Conservation (phyloP, 2,888 invertebrate species). For the Cremastinae sp. region DNA sequence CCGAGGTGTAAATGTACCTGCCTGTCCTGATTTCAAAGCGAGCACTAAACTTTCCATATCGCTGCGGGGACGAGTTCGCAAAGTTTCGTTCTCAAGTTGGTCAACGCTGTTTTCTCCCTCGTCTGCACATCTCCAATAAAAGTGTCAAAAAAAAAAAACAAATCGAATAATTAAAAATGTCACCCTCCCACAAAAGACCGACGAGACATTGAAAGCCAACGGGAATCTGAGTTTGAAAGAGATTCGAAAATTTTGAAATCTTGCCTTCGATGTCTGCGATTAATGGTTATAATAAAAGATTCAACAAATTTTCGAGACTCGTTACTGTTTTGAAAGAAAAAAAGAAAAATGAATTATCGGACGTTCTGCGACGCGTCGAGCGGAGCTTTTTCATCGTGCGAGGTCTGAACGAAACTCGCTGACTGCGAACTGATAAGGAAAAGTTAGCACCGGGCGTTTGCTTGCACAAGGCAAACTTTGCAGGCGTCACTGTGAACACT, state of each 20-base stretch:
- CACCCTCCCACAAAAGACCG: too few species aligned
- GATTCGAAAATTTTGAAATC: too few species aligned
- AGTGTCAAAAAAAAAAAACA: neutral
- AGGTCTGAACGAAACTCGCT: constrained; percentile 19
- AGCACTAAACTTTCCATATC: constrained; percentile 43
- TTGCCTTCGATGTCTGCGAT: too few species aligned
- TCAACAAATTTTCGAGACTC: too few species aligned
- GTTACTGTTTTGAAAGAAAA: too few species aligned
- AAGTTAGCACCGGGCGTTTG: constrained; percentile 18
- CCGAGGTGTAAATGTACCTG: constrained; percentile 5
- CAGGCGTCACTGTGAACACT: neutral
- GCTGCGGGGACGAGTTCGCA: constrained; percentile 8
- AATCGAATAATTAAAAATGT: too few species aligned
- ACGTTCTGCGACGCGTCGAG: neutral
- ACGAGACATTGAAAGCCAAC: too few species aligned
- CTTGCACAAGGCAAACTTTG: constrained; percentile 12
- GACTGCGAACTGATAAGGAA: constrained; percentile 29
- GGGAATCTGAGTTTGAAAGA: too few species aligned
- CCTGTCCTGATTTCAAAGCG: constrained; percentile 8
- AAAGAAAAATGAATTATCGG: too few species aligned
- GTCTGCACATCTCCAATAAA: neutral
- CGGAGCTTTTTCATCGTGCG: constrained; percentile 18
- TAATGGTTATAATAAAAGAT: too few species aligned
- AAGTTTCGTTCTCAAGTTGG: constrained; percentile 4
- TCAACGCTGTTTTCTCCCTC: constrained; percentile 10